Evolutionary conservation across 1,140 invertebrate genomes (phyloP).

Genomic region (Drosophila persimilis): DNA sequence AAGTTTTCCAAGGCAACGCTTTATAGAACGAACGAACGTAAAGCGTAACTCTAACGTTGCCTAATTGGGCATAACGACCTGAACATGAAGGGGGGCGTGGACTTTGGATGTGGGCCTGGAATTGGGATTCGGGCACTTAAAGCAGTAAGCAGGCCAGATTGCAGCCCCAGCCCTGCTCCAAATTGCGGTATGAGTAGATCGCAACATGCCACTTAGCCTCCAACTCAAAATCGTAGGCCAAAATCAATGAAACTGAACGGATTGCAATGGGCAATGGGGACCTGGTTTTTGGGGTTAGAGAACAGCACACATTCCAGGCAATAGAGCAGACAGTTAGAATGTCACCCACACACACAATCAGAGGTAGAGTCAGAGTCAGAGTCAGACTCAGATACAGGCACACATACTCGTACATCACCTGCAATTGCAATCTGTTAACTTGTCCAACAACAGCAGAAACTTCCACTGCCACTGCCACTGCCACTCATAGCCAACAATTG

Average conservation of each 20-base stretch:
- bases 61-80: conserved; percentile 65
- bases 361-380: neutral
- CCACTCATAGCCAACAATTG: conserved; percentile 72
- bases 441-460: conserved; percentile 42
- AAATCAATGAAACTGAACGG: conserved; percentile 34
- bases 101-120: conserved; percentile 14
- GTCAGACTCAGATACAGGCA: conserved; percentile 2
- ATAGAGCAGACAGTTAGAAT: conserved; percentile 60
- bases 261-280: conserved; percentile 12
- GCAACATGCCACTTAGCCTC: conserved; percentile 74
- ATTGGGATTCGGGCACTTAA: conserved; percentile 22
- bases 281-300: too few species aligned
- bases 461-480: conserved; percentile 23
- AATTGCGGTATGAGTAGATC: conserved; percentile 57
- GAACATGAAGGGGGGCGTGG: conserved; percentile 38
- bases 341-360: conserved; percentile 64
- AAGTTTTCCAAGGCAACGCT: conserved; percentile 43
- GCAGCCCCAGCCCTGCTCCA: conserved; percentile 8
- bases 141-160: conserved; percentile 33
- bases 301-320: conserved; percentile 55
- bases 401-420: conserved; percentile 17
- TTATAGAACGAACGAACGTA: conserved; percentile 25
- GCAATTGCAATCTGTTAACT: conserved; percentile 54
- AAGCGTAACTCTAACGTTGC: conserved; percentile 34
- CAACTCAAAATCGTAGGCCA: conserved; percentile 41